Conservation (phyloP, 2,888 invertebrate genomes). For the Hemistola chrysoprasaria region DNA sequence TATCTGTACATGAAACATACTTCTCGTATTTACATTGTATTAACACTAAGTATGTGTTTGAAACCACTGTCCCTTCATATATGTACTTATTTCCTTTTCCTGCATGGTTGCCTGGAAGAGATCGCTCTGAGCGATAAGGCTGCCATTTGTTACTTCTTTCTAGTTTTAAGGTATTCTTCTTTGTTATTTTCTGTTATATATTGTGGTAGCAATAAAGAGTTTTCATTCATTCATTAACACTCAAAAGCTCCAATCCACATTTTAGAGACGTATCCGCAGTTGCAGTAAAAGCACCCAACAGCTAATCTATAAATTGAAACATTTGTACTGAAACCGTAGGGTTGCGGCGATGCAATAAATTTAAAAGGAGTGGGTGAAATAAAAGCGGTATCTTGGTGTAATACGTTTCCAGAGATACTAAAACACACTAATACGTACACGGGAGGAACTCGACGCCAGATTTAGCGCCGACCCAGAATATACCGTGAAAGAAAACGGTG, state of each 20-base stretch:
- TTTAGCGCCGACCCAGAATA: slow-evolving; percentile 34
- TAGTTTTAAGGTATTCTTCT: no score
- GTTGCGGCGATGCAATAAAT: slow-evolving; percentile 44
- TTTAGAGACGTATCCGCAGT: slow-evolving; percentile 9
- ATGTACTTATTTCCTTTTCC: no score
- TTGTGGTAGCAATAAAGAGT: no score
- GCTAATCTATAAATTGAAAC: slow-evolving; percentile 35
- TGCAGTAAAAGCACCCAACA: slow-evolving; percentile 22
- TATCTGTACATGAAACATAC: no score
- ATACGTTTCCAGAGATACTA: slow-evolving; percentile 52
- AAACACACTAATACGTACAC: slow-evolving; percentile 35
- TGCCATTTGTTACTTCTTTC: no score
- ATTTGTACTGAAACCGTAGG: slow-evolving; percentile 38
- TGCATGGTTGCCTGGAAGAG: no score
- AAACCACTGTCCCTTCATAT: no score
- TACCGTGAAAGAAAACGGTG: slow-evolving; percentile 41
- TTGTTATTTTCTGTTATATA: no score
- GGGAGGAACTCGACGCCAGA: slow-evolving; percentile 23
- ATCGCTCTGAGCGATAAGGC: no score
- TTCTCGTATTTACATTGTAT: no score
- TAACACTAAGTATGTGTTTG: no score
- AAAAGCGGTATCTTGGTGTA: slow-evolving; percentile 59
- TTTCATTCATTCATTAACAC: no score
- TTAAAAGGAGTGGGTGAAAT: slow-evolving; percentile 50
- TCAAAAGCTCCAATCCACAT: slow-evolving; percentile 10